Evolutionary conservation across 2,888 invertebrate species (phyloP), one percentile per base, ranked within the genome.

Genomic region (Pelosia muscerda): DNA sequence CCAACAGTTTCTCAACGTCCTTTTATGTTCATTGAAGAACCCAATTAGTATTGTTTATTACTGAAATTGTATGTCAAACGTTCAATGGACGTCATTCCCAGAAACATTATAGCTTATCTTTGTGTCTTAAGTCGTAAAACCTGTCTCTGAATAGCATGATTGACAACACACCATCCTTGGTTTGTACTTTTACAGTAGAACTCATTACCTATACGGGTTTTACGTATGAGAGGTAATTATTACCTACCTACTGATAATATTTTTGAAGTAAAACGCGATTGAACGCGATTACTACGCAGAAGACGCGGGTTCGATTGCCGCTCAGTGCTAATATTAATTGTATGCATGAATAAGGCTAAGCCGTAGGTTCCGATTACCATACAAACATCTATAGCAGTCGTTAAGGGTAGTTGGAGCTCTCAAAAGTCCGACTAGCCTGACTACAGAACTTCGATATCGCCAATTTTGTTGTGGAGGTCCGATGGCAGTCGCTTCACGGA

Each of bases 1-100:
- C 75, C 38, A 53, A 23, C 25, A 42, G 42, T 61, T 61, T 61
- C 42, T 61, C 26, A 42, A 49, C 19, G 25, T 26, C 42, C 73
- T 73, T 71, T 69, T 79, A 65, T 59, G 57, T 60, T 13, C 60
- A 61, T 19, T 53, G 62, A 63, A 69, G 56, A 65, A 67, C 57
- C 68, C 57, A 73, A 75, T 78, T 71, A 73, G 60, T 55, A 64
- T 66, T 68, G 59, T 61, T 68, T 73, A 60, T 71, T 54, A 54
- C 38, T 56, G n/a, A 28, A 15, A 59, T 53, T 23, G 53, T 56
- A 49, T 67, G 42, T 63, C 56, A 59, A 42, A 68, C 55, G 49
- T 54, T 65, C 65, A 63, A 61, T 61, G 26, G 26, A 19, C 13
- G 53, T 22, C 26, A 49, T 49, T 15, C 42, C 19, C 34, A 59